These are phyloP conservation scores for Perdita meconis DNA, from an alignment of 2,888 invertebrate species.

Conservation along the genomic window DNA sequence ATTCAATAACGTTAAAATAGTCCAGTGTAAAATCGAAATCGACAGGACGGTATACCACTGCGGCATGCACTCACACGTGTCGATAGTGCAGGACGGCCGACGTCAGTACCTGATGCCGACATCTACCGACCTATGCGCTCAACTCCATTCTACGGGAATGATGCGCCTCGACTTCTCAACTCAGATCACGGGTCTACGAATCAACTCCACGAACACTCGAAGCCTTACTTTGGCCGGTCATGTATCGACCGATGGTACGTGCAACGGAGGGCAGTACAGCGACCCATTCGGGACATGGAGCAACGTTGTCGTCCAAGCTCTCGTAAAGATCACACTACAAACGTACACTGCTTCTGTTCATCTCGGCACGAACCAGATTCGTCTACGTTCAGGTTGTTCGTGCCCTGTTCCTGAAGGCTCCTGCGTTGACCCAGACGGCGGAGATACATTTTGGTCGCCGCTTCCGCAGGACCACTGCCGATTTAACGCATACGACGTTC, in stretches of 20 bases:
- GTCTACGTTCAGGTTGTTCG: too few species aligned
- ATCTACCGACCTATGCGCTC: too few species aligned
- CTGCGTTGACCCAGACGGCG: background rate
- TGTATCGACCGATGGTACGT: background rate
- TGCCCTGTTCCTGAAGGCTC: too few species aligned
- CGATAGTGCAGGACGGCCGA: background rate
- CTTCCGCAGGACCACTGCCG: background rate
- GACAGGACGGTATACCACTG: constrained; percentile 12
- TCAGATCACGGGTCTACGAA: background rate
- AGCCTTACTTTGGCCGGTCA: background rate
- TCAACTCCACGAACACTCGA: background rate
- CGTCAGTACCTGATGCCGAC: too few species aligned
- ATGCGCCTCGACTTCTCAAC: background rate
- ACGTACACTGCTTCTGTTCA: too few species aligned
- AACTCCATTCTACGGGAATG: background rate
- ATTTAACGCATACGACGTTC: background rate
- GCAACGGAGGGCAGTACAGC: background rate
- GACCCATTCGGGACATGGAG: background rate
- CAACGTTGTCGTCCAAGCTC: background rate
- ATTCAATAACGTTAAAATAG: background rate
- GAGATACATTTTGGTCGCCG: constrained; percentile 3
- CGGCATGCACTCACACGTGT: background rate
- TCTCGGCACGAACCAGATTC: too few species aligned
- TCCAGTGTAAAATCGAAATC: constrained; percentile 8
- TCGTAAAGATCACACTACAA: background rate